A percentile compares a stretch with the other conserved stretches of the same genome.
Conservation (phyloP, 2,888 invertebrate genomes). For the Vannuccia rotundouncinata region DNA sequence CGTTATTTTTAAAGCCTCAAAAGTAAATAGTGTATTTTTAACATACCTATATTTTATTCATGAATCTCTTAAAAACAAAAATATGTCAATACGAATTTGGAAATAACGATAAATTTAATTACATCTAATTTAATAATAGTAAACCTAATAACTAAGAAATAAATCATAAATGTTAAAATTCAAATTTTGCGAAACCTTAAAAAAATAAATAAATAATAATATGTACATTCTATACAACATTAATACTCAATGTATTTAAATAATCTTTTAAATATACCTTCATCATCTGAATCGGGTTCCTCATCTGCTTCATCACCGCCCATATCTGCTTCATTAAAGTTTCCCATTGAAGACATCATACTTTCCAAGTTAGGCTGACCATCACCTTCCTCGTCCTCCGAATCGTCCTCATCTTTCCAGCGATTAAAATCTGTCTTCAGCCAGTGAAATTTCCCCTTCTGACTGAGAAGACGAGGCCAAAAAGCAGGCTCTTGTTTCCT, state of each 20-base stretch:
- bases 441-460: slow-evolving; percentile 81
- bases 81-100: not conserved
- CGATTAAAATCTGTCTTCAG: slow-evolving; percentile 93
- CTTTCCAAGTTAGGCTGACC: slow-evolving; percentile 39
- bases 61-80: not conserved
- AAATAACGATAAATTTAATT: not conserved
- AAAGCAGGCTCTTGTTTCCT: slow-evolving; percentile 67
- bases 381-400: slow-evolving; percentile 65
- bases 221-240: not conserved
- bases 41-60: not conserved
- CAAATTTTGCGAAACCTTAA: no score
- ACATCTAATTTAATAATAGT: not conserved
- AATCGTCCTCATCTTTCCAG: slow-evolving; percentile 94
- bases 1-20: no score
- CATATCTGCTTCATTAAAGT: slow-evolving; percentile 33
- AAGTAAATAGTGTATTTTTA: no score
- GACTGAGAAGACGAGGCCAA: slow-evolving; percentile 80
- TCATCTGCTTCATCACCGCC: slow-evolving; percentile 48
- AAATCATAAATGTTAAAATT: no score
- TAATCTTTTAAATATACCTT: slow-evolving; percentile 43
- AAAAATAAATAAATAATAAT: no score
- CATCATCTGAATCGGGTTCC: slow-evolving; percentile 62
- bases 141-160: no score
- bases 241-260: not conserved
- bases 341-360: slow-evolving; percentile 42